Percentiles rank a stretch among this genome's conserved stretches.
Evolutionary conservation across 2,888 invertebrate genomes (phyloP).

Genomic region (Creontiades dilutus): DNA sequence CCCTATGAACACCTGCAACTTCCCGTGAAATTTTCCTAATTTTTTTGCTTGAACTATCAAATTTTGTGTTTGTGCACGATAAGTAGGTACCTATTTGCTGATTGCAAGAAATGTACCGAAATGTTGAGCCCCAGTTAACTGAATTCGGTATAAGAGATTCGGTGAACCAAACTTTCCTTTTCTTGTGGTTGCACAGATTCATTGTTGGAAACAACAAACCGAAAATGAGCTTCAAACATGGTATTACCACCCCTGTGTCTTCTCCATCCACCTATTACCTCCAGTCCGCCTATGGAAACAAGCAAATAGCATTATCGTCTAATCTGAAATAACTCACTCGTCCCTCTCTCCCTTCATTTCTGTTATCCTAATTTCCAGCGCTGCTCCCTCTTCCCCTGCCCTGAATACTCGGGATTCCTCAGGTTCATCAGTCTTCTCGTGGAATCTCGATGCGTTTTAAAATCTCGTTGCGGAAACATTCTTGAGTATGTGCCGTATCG

Average conservation of each 20-base stretch:
- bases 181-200: neutral
- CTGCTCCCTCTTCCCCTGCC: neutral
- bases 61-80: no score
- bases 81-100: no score
- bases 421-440: slow-evolving; percentile 8
- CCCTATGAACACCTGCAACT: no score
- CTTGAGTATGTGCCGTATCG: neutral
- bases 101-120: no score
- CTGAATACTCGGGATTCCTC: neutral
- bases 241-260: neutral
- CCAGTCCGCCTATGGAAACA: neutral
- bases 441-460: slow-evolving; percentile 12
- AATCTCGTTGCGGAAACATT: slow-evolving; percentile 32
- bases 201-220: neutral
- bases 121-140: no score
- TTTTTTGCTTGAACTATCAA: no score
- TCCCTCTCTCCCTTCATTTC: neutral
- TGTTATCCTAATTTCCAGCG: neutral
- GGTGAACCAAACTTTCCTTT: no score
- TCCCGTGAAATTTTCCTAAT: no score
- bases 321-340: slow-evolving; percentile 24
- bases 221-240: neutral
- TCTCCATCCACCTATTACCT: neutral
- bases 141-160: no score
- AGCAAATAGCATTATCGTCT: neutral